Conservation (phyloP, 1,140 invertebrate genomes). For the Goniozus legneri region DNA sequence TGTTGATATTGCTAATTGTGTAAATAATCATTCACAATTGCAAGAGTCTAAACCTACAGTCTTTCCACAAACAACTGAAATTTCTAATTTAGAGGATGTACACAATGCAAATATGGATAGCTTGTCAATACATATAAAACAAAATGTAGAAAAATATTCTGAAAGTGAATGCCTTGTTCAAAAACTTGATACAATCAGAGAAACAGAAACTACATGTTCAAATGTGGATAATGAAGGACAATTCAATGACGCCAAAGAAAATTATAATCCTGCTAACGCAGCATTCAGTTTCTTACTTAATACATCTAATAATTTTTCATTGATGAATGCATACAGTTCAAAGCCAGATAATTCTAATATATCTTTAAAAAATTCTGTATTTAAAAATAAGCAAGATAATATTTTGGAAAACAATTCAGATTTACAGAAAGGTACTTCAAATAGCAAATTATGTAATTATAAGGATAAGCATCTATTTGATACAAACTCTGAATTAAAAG, state of each 20-base stretch:
- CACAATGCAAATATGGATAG: background rate
- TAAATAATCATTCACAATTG: too few species aligned
- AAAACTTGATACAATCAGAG: constrained; percentile 6
- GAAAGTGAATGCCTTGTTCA: constrained; percentile 5
- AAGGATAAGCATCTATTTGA: too few species aligned
- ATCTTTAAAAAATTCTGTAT: too few species aligned
- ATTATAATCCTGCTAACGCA: too few species aligned
- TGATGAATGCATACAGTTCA: constrained; percentile 1
- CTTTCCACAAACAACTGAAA: too few species aligned
- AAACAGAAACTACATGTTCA: constrained; percentile 12
- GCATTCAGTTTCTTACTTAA: background rate
- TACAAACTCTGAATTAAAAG: too few species aligned
- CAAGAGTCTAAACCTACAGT: too few species aligned
- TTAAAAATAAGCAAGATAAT: background rate
- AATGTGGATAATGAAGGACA: background rate
- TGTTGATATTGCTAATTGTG: constrained; percentile 13
- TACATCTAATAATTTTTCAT: constrained; percentile 1
- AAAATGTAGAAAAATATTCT: constrained; percentile 11
- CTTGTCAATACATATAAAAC: too few species aligned
- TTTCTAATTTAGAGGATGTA: background rate
- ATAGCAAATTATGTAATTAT: too few species aligned
- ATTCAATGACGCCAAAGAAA: constrained; percentile 27
- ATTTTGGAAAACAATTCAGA: background rate
- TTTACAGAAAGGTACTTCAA: background rate
- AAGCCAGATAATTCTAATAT: too few species aligned